A percentile compares a stretch with the other conserved stretches of the same genome.
phyloP scores from a whole-genome alignment of 2,888 invertebrate genomes.

The Harpalus rubripes region DNA sequence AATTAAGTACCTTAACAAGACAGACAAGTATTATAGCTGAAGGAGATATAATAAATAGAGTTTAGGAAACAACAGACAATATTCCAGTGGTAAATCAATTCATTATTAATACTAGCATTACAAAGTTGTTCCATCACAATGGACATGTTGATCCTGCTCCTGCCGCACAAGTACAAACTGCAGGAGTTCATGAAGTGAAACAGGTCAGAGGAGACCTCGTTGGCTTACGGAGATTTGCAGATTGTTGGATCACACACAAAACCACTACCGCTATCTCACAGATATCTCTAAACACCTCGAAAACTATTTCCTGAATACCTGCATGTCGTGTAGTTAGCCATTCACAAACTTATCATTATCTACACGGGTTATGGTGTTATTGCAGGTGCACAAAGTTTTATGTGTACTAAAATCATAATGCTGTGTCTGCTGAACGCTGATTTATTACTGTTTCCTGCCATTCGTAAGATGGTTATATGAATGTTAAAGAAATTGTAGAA shows the following conservation, averaged over 20 bases:
- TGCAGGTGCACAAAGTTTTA: neutral
- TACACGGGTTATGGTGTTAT: neutral
- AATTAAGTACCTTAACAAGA: neutral
- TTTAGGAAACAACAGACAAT: constrained; percentile 2
- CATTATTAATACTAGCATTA: constrained; percentile 33
- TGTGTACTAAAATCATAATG: neutral
- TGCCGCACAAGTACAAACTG: constrained; percentile 26
- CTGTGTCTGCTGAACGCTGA: neutral
- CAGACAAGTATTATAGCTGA: neutral
- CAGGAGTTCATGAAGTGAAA: constrained; percentile 37
- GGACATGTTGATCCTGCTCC: constrained; percentile 50
- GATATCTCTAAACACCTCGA: constrained; percentile 28
- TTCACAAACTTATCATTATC: constrained; percentile 5
- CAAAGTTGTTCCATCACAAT: constrained; percentile 49
- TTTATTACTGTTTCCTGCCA: too few species aligned
- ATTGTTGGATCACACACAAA: constrained; percentile 24
- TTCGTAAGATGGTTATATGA: too few species aligned
- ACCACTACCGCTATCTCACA: neutral
- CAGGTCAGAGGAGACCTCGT: constrained; percentile 22
- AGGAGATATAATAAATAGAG: neutral
- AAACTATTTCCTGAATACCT: constrained; percentile 36
- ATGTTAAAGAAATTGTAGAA: too few species aligned
- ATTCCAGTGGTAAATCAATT: constrained; percentile 35
- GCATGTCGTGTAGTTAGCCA: neutral
- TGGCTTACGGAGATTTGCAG: constrained; percentile 47